These are phyloP conservation scores for Tadarida brasiliensis DNA, from an alignment of 2,797 vertebrate species.

Conservation along the genomic window DNA sequence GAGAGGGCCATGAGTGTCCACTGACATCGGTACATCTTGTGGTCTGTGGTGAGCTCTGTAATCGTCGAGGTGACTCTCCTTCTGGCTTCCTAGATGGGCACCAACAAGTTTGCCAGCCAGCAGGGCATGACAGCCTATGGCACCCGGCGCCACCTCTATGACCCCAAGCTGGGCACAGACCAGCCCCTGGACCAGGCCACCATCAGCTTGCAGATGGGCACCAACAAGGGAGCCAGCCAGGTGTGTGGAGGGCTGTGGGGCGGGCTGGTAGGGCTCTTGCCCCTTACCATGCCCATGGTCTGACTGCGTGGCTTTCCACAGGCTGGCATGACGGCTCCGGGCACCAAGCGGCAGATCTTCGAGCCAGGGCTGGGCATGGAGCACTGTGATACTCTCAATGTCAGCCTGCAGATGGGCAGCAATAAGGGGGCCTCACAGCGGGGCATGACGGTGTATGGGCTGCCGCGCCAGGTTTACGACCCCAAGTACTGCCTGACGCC, in stretches of 20 bases:
- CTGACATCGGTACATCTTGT: fast-evolving
- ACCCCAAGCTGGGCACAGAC: conserved; percentile 94
- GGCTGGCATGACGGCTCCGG: conserved; percentile 97
- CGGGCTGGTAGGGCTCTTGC: fast-evolving
- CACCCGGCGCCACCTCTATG: conserved; percentile 95
- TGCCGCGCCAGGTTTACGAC: conserved; percentile 95
- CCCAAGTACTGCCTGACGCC: conserved; percentile 94
- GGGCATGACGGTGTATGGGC: conserved; percentile 97
- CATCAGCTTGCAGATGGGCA: conserved; percentile 98
- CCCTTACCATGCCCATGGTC: fast-evolving
- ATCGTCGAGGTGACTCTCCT: neutral
- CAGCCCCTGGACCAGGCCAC: conserved; percentile 95
- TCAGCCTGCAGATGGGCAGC: conserved; percentile 98
- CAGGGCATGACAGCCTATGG: conserved; percentile 98
- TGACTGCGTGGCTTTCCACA: conserved; percentile 64
- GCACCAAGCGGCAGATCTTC: conserved; percentile 97
- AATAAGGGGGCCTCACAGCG: conserved; percentile 96
- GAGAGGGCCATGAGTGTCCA: neutral
- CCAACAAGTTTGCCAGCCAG: conserved; percentile 97
- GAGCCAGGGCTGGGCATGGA: conserved; percentile 96
- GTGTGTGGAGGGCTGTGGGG: conserved; percentile 80
- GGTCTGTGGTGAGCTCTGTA: neutral
- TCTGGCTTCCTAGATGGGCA: conserved; percentile 93
- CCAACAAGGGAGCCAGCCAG: conserved; percentile 98
- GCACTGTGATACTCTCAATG: conserved; percentile 92